phyloP scores from a whole-genome alignment of 1,140 invertebrate genomes.

The Holotrichia oblita region DNA sequence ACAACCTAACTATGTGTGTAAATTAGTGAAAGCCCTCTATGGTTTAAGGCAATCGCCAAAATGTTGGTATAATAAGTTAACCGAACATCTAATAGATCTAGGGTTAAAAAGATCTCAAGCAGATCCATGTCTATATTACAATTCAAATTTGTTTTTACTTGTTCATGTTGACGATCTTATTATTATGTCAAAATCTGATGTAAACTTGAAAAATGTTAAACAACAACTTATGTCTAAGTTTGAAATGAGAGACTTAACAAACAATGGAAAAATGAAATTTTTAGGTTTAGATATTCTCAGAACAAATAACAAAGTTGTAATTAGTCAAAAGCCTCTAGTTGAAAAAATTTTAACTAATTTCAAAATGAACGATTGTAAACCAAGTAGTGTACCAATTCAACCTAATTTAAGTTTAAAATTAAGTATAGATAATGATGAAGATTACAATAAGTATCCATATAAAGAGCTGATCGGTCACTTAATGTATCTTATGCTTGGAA shows the following conservation, averaged over 20 bases:
- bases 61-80: background rate
- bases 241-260: slow-evolving; percentile 12
- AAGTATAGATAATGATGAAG: slow-evolving; percentile 1
- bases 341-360: slow-evolving; percentile 10
- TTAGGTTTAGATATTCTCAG: background rate
- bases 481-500: slow-evolving; percentile 43
- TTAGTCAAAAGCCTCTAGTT: background rate
- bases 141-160: slow-evolving; percentile 3
- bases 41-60: background rate
- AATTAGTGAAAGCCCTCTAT: slow-evolving; percentile 1
- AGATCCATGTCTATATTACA: background rate
- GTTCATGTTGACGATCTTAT: background rate
- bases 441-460: background rate
- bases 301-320: slow-evolving; percentile 7
- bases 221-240: background rate
- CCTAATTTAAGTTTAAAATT: slow-evolving; percentile 14
- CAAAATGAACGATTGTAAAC: slow-evolving; percentile 3
- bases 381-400: slow-evolving; percentile 3
- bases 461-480: background rate
- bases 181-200: background rate
- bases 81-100: background rate
- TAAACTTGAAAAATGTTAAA: background rate
- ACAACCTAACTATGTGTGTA: background rate
- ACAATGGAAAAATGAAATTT: slow-evolving; percentile 42
- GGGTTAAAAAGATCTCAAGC: background rate